Percentiles rank a stretch among this genome's conserved stretches.
Conservation (phyloP, 2,113 vertebrate species). For the Thunnus thynnus region DNA sequence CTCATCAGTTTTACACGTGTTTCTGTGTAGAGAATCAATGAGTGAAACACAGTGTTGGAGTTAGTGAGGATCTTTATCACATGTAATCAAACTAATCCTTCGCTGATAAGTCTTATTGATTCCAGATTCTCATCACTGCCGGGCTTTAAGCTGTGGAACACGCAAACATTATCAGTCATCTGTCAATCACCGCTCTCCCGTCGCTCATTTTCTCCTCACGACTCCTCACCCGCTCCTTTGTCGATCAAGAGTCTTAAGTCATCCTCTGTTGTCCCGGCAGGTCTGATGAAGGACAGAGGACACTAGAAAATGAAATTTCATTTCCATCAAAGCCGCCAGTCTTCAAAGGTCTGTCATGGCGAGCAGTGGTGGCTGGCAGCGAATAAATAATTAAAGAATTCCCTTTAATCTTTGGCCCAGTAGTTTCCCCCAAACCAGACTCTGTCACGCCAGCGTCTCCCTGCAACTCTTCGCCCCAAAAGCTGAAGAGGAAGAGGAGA, state of each 20-base stretch:
- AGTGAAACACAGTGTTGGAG: background rate
- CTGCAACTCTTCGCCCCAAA: background rate
- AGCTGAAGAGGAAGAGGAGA: background rate
- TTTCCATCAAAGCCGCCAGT: slow-evolving; percentile 51
- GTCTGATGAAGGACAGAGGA: slow-evolving; percentile 1
- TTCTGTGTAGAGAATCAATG: background rate
- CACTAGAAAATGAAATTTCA: slow-evolving; percentile 32
- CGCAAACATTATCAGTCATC: background rate
- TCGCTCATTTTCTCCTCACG: too few relatives aligned
- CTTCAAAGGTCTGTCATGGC: slow-evolving; percentile 59
- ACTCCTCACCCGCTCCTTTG: background rate
- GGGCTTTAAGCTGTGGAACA: slow-evolving; percentile 6
- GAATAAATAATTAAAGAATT: slow-evolving; percentile 40
- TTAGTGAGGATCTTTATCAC: slow-evolving; percentile 30
- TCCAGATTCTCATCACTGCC: slow-evolving; percentile 14
- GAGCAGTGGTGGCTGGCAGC: slow-evolving; percentile 1
- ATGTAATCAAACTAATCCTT: slow-evolving; percentile 59
- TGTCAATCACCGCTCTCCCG: background rate
- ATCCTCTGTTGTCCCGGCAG: background rate
- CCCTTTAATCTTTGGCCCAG: slow-evolving; percentile 57
- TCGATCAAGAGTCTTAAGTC: background rate
- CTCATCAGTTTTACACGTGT: background rate
- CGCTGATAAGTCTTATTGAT: slow-evolving; percentile 37
- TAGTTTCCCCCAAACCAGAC: background rate
- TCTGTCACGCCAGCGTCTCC: slow-evolving; percentile 21